Percentiles rank a stretch among this genome's conserved stretches.
phyloP scores from a whole-genome alignment of 2,797 vertebrate species.

The Pantherophis alleghaniensis region DNA sequence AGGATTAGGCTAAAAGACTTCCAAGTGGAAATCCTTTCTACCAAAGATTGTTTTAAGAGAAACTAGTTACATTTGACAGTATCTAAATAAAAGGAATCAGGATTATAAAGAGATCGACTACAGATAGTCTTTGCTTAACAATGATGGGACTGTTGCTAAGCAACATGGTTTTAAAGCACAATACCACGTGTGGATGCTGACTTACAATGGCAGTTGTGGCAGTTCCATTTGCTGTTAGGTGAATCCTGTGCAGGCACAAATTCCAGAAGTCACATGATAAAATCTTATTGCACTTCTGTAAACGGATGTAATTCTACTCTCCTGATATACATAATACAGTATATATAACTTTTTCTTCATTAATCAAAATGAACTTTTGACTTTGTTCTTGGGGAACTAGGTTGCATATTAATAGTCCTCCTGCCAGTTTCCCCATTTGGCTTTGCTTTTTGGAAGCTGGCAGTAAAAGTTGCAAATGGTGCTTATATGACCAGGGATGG shows the following conservation, averaged over 20 bases:
- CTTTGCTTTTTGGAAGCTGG: background rate
- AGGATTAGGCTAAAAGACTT: background rate
- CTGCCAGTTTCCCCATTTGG: background rate
- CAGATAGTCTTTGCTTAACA: background rate
- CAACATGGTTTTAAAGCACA: background rate
- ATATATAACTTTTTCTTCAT: background rate
- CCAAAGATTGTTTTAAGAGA: background rate
- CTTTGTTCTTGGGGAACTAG: background rate
- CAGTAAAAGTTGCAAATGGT: background rate
- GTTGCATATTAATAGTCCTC: background rate
- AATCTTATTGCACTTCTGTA: background rate
- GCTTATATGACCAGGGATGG: background rate
- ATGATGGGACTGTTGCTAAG: background rate
- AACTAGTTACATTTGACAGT: background rate
- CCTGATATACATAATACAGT: background rate
- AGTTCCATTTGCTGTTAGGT: background rate
- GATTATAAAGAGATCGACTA: background rate
- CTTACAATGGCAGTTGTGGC: background rate
- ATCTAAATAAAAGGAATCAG: background rate
- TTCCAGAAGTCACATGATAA: background rate
- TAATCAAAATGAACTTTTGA: background rate
- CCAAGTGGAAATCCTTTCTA: slow-evolving; percentile 4
- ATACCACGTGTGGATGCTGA: too few relatives aligned
- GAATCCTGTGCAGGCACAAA: background rate
- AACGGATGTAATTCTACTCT: background rate